These are phyloP conservation scores for Ischnus inquisitorius DNA, from an alignment of 2,888 invertebrate genomes.

Conservation along the genomic window DNA sequence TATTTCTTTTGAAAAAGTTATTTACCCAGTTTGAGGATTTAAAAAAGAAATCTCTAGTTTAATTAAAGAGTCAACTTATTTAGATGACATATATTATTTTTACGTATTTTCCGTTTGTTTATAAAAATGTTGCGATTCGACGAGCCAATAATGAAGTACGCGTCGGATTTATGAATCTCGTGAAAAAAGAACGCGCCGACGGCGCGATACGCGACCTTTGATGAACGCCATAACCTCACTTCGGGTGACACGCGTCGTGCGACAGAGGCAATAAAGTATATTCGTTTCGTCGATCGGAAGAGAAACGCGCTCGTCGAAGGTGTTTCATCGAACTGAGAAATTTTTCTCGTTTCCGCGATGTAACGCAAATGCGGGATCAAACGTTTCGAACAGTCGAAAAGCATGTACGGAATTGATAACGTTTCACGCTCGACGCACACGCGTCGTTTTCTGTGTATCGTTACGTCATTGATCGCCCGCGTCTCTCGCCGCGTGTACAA, in stretches of 20 bases:
- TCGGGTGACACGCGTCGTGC: neutral
- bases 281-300: slow-evolving; percentile 2
- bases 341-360: neutral
- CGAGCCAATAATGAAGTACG: neutral
- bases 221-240: slow-evolving; percentile 63
- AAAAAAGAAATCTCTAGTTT: too few relatives aligned
- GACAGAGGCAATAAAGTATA: neutral
- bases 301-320: slow-evolving; percentile 4
- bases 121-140: neutral
- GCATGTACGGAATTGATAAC: slow-evolving; percentile 36
- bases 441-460: slow-evolving; percentile 30
- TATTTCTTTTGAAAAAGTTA: too few relatives aligned
- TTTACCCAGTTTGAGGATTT: too few relatives aligned
- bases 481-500: neutral
- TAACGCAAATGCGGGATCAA: slow-evolving; percentile 11
- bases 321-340: slow-evolving; percentile 17
- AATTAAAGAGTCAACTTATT: too few relatives aligned
- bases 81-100: too few relatives aligned
- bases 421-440: slow-evolving; percentile 37
- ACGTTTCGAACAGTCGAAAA: neutral
- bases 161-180: neutral
- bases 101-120: too few relatives aligned
- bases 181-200: neutral
- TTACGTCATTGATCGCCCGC: slow-evolving; percentile 13
- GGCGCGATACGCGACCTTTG: slow-evolving; percentile 49